Evolutionary conservation across 2,888 invertebrate genomes (phyloP).

Genomic region (Teinopalpus imperialis): DNA sequence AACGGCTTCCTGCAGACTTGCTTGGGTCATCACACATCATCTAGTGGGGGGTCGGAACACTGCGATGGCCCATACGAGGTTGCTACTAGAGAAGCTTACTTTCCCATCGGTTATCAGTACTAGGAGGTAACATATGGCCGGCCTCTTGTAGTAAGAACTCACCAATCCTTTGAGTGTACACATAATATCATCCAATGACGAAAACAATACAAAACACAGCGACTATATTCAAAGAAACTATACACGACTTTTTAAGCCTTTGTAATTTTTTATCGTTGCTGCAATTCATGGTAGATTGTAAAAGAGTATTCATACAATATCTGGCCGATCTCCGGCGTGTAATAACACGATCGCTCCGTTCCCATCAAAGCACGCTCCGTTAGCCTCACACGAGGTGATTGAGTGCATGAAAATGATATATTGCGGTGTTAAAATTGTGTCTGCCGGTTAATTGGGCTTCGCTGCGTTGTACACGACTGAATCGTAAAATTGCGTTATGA

Average conservation of each 20-base stretch:
- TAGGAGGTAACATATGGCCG: too few relatives aligned
- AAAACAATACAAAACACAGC: too few relatives aligned
- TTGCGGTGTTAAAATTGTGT: conserved; percentile 25
- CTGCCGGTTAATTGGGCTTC: conserved; percentile 21
- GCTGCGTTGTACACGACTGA: conserved; percentile 16
- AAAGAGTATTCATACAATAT: conserved; percentile 5
- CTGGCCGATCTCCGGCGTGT: conserved; percentile 9
- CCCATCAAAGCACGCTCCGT: conserved; percentile 26
- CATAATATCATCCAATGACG: too few relatives aligned
- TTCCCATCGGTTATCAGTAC: too few relatives aligned
- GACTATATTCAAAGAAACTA: neutral
- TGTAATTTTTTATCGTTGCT: neutral
- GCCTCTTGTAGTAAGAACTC: too few relatives aligned
- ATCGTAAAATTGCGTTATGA: conserved; percentile 20
- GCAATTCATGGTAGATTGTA: conserved; percentile 8
- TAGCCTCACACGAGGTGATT: conserved; percentile 5
- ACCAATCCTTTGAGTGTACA: too few relatives aligned
- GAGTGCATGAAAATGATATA: conserved; percentile 24
- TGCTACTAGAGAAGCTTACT: too few relatives aligned
- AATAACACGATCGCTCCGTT: conserved; percentile 19
- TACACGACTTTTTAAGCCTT: neutral
- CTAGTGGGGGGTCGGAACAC: too few relatives aligned
- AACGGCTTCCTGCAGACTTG: too few relatives aligned
- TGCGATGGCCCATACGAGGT: too few relatives aligned
- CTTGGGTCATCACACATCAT: too few relatives aligned